Conservation (phyloP, 1,140 invertebrate genomes). For the Pogonomyrmex barbatus region DNA sequence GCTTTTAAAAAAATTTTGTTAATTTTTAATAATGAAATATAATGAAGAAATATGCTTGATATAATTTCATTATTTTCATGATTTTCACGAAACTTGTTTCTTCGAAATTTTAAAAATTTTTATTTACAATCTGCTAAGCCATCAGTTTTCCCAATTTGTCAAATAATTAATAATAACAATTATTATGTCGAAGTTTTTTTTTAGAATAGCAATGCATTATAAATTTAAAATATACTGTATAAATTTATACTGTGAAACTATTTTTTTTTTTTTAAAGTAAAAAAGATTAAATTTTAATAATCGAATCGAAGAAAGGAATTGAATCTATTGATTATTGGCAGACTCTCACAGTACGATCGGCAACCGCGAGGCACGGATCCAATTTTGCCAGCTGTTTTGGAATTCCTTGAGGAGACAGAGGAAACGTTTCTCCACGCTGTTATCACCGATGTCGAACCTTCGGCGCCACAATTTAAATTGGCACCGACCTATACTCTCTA, state of each 20-base stretch:
- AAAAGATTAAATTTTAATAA: background rate
- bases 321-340: constrained; percentile 64
- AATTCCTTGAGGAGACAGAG: constrained; percentile 97
- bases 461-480: constrained; percentile 93
- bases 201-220: background rate
- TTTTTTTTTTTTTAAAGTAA: constrained; percentile 2
- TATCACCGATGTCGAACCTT: constrained; percentile 95
- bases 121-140: background rate
- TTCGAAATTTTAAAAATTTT: constrained; percentile 8
- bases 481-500: constrained; percentile 98
- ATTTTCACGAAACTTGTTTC: constrained; percentile 5
- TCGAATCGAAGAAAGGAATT: background rate
- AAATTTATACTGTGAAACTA: background rate
- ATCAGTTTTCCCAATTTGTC: background rate
- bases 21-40: background rate
- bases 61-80: background rate
- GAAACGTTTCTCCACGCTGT: constrained; percentile 95
- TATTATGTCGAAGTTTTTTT: background rate
- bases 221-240: constrained; percentile 6
- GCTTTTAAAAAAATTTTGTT: background rate
- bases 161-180: constrained; percentile 22
- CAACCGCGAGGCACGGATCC: constrained; percentile 92
- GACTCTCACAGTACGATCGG: constrained; percentile 86
- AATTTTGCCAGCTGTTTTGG: constrained; percentile 96
- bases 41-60: background rate